Conservation (phyloP, 2,888 invertebrate genomes). For the Gisinianus flammeolus region DNA sequence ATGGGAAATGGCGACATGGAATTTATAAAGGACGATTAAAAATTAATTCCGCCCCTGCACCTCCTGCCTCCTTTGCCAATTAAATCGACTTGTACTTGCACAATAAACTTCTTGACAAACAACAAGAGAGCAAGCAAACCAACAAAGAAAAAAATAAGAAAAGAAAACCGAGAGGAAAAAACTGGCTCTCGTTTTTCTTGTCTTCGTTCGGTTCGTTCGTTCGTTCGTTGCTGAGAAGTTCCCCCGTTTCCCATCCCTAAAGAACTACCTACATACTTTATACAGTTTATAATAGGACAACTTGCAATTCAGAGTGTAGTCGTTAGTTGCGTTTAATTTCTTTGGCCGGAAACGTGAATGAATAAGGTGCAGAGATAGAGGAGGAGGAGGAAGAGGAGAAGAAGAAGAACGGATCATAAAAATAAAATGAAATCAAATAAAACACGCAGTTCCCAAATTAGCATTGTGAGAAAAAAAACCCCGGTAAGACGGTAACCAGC, state of each 20-base stretch:
- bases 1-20: slow-evolving; percentile 20
- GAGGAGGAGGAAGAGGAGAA: slow-evolving; percentile 10
- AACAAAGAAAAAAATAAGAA: too few relatives aligned
- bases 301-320: not conserved
- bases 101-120: not conserved
- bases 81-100: slow-evolving; percentile 10
- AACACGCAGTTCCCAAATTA: slow-evolving; percentile 36
- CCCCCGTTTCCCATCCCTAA: too few relatives aligned
- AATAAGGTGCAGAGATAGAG: not conserved
- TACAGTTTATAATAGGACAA: not conserved
- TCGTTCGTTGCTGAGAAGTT: too few relatives aligned
- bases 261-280: not conserved
- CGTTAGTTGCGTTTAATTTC: not conserved
- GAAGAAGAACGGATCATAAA: slow-evolving; percentile 32
- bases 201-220: too few relatives aligned
- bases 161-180: too few relatives aligned
- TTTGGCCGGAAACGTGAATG: slow-evolving; percentile 11
- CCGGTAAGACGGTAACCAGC: not conserved
- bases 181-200: too few relatives aligned
- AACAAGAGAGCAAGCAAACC: not conserved
- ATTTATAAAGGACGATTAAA: slow-evolving; percentile 44
- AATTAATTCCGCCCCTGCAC: slow-evolving; percentile 41
- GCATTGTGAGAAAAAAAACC: not conserved
- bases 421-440: slow-evolving; percentile 39
- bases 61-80: slow-evolving; percentile 25